Base-by-base conservation (phyloP, 1,140 invertebrate species). In the Drosophila guanche region DNA sequence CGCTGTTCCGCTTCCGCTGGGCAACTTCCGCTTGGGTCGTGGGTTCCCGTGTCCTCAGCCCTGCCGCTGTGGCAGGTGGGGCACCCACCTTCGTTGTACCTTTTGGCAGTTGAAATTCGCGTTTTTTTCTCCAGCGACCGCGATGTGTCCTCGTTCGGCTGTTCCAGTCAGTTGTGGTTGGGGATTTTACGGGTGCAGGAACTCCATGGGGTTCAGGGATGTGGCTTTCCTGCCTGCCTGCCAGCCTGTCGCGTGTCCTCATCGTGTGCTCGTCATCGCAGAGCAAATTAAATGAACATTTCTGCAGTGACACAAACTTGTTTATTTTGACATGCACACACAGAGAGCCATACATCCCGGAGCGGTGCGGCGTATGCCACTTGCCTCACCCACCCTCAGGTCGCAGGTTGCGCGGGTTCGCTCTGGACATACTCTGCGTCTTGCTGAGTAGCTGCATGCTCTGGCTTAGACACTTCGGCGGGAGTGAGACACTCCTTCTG, bases 251-350 rank as follows among this genome's bases (percentile, higher is more conserved):
- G 65, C 68, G 62, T 68, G 65, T 66, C 46, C 60, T 62, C 53
- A 45, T 69, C 53, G 51, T 61, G 33, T 61, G 33, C 73, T 62
- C 76, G 43, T 76, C 70, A 75, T 58, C 74, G 78, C 74, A 59
- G 48, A 76, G 59, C 83, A 88, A 86, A 86, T 86, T 86, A 86
- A 86, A 88, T 88, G 83, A 86, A 86, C 80, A 74, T 86, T 88
- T 83, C 78, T 83, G 83, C 83, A 86, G 83, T 86, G 83, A 86
- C 83, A 88, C 66, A 78, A 86, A 86, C 83, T 86, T 86, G 83
- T 90, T 90, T 90, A 85, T 90, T 90, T 88, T 90, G 84, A 88
- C 84, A 85, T 80, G 83, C 79, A 90, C 51, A 63, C 58, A 69
- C 54, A 42, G 56, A 33, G 58, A 45, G 43, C 29, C 22, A 57